Conservation (phyloP, 2,888 invertebrate species). For the Pyralis farinalis region DNA sequence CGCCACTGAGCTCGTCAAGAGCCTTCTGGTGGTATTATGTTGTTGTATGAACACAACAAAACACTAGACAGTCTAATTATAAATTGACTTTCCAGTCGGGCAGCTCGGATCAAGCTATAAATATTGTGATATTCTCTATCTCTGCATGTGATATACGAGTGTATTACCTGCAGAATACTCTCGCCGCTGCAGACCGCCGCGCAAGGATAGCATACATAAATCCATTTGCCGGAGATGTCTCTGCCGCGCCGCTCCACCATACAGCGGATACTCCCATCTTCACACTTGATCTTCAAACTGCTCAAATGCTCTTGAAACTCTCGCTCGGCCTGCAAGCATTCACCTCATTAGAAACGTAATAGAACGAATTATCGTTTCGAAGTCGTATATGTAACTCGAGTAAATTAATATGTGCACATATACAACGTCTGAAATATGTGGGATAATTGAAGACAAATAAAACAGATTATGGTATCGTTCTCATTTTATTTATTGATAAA, state of each 20-base stretch:
- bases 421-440: conserved; percentile 6
- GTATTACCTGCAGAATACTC: conserved; percentile 58
- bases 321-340: conserved; percentile 55
- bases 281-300: conserved; percentile 66
- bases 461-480: conserved; percentile 34
- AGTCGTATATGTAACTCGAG: no score
- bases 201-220: conserved; percentile 76
- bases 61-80: no score
- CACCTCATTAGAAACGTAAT: not conserved
- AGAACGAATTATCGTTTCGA: no score
- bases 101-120: no score
- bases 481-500: conserved; percentile 31
- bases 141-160: no score
- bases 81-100: no score
- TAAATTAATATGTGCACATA: no score
- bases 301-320: conserved; percentile 67
- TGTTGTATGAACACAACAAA: no score
- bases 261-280: conserved; percentile 59
- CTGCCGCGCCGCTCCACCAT: conserved; percentile 72
- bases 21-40: no score
- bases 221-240: conserved; percentile 66
- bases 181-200: conserved; percentile 72
- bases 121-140: no score
- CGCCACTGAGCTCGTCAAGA: no score
- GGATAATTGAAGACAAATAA: conserved; percentile 42